Evolutionary conservation across 2,797 vertebrate species (phyloP).

Genomic region (Pogonophryne albipinna): DNA sequence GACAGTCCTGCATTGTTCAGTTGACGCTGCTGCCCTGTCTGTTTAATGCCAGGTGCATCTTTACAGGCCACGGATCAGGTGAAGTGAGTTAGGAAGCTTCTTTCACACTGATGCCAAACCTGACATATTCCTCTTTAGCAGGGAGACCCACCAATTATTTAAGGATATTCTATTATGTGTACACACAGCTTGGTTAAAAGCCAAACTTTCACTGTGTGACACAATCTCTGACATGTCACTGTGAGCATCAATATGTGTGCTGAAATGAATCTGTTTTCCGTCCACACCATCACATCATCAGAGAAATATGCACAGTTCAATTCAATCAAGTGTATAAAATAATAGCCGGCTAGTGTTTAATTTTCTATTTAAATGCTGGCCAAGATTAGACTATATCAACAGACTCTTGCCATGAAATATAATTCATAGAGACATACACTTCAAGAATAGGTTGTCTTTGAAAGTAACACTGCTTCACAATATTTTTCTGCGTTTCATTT

Average conservation of each 20-base stretch:
- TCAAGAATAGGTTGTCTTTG: slow-evolving; percentile 27
- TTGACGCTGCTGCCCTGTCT: slow-evolving; percentile 85
- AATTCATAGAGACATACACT: slow-evolving; percentile 35
- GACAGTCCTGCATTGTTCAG: slow-evolving; percentile 96
- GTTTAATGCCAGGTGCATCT: slow-evolving; percentile 91
- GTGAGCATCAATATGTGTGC: slow-evolving; percentile 26
- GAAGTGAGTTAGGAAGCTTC: slow-evolving; percentile 67
- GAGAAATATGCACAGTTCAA: slow-evolving; percentile 8
- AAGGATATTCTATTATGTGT: slow-evolving; percentile 58
- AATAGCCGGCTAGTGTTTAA: slow-evolving; percentile 20
- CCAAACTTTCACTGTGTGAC: slow-evolving; percentile 53
- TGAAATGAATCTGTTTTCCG: slow-evolving; percentile 40
- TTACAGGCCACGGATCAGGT: slow-evolving; percentile 85
- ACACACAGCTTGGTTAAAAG: slow-evolving; percentile 65
- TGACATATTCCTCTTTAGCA: slow-evolving; percentile 84
- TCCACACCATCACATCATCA: neutral
- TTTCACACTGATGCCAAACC: slow-evolving; percentile 79
- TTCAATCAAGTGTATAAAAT: slow-evolving; percentile 40
- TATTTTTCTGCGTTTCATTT: slow-evolving; percentile 45
- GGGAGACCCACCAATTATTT: slow-evolving; percentile 60
- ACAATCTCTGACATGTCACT: slow-evolving; percentile 43
- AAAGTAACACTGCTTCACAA: slow-evolving; percentile 36
- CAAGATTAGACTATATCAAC: slow-evolving; percentile 12
- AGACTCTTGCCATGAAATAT: slow-evolving; percentile 27
- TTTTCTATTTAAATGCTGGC: slow-evolving; percentile 28